These are phyloP conservation scores for Python bivittatus DNA, from an alignment of 2,113 vertebrate species.

Conservation along the genomic window DNA sequence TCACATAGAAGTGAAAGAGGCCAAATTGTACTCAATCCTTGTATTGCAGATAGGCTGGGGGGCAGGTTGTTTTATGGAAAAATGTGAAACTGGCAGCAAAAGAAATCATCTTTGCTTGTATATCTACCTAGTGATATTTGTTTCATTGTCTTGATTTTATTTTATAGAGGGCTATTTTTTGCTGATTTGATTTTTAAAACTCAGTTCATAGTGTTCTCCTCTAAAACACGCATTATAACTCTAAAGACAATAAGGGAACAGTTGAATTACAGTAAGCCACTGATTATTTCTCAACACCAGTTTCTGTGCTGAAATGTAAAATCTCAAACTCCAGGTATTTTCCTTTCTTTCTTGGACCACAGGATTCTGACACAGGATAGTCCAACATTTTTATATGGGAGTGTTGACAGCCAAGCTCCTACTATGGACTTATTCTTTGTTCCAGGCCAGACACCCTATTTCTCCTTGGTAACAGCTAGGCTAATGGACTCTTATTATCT, in stretches of 20 bases:
- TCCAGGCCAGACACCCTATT: constrained; percentile 77
- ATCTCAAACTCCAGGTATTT: constrained; percentile 35
- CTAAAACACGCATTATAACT: background rate
- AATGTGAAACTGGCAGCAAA: too few relatives aligned
- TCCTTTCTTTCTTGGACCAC: constrained; percentile 42
- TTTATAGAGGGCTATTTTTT: background rate
- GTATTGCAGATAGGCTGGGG: too few relatives aligned
- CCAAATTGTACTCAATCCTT: too few relatives aligned
- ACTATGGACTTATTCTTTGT: constrained; percentile 67
- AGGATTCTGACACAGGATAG: constrained; percentile 37
- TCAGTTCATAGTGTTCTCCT: background rate
- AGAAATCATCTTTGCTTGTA: background rate
- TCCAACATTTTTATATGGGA: background rate
- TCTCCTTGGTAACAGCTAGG: constrained; percentile 73
- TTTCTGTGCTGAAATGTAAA: constrained; percentile 36
- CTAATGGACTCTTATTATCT: constrained; percentile 73
- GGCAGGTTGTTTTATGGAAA: too few relatives aligned
- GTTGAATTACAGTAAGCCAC: background rate
- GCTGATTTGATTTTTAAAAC: background rate
- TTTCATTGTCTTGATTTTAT: background rate
- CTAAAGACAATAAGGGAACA: background rate
- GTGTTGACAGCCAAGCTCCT: constrained; percentile 56
- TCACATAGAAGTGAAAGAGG: too few relatives aligned
- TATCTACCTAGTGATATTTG: background rate
- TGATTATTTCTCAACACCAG: constrained; percentile 3